Conservation (phyloP, 2,888 invertebrate species). For the Nomada hirtipes region DNA sequence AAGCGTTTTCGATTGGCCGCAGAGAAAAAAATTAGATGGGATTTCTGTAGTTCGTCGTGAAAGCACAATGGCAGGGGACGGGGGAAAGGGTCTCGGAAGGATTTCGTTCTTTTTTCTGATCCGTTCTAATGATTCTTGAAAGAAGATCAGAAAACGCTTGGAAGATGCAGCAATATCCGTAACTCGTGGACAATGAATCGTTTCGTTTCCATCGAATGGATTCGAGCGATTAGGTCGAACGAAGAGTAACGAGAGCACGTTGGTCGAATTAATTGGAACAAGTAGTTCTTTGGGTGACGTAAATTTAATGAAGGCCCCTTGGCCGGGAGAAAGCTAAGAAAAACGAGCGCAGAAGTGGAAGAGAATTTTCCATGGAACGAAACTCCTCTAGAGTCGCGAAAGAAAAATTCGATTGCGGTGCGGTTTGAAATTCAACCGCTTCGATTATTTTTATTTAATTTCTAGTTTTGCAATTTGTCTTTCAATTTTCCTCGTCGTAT, state of each 20-base stretch:
- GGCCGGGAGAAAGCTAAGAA: background rate
- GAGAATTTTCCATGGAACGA: background rate
- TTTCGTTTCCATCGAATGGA: background rate
- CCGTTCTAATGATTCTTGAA: background rate
- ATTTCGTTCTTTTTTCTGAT: background rate
- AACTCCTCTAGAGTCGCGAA: background rate
- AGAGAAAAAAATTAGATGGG: no score
- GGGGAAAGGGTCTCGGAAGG: no score
- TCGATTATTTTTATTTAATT: background rate
- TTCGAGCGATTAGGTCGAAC: constrained; percentile 26
- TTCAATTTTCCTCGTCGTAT: background rate
- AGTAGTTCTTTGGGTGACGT: constrained; percentile 9
- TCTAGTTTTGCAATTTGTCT: no score
- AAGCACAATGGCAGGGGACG: no score
- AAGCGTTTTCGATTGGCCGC: background rate
- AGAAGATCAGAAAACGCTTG: background rate
- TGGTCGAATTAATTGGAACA: constrained; percentile 41
- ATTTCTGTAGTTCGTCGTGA: no score
- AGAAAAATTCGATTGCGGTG: constrained; percentile 16
- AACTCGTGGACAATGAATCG: constrained; percentile 2
- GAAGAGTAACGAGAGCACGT: constrained; percentile 30
- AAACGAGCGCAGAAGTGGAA: background rate
- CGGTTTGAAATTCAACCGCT: constrained; percentile 18
- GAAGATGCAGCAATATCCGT: background rate
- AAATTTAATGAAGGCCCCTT: constrained; percentile 35